A percentile compares a stretch with the other conserved stretches of the same genome.
Conservation (phyloP, 2,888 invertebrate genomes). For the Cancer borealis region DNA sequence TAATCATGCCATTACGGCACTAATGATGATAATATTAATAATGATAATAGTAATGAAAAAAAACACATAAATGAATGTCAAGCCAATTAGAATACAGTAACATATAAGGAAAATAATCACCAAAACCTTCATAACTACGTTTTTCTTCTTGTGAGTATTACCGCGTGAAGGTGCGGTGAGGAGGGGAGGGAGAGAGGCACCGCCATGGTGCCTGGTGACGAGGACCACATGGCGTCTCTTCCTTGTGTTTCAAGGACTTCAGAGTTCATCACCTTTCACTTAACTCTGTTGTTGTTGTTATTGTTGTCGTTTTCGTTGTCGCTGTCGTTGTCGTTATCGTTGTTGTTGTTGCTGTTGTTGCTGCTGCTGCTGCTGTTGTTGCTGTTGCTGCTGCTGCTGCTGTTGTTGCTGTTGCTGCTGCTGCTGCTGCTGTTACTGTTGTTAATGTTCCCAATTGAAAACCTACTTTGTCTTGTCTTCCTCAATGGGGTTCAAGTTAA, state of each 20-base stretch:
- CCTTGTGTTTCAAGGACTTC: not conserved
- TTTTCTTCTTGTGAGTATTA: not conserved
- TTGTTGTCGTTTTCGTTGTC: not conserved
- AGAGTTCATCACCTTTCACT: not conserved
- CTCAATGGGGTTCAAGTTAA: not conserved
- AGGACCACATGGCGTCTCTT: not conserved
- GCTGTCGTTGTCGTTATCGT: not conserved
- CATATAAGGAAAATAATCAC: not conserved
- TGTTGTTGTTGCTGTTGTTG: not conserved
- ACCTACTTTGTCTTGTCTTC: not conserved
- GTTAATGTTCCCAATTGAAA: not conserved
- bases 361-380: not conserved
- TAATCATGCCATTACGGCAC: not conserved
- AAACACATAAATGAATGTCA: not conserved
- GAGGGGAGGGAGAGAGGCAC: not conserved
- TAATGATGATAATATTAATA: no score
- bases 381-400: not conserved
- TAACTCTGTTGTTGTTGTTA: not conserved
- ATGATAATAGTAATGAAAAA: no score
- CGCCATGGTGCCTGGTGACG: not conserved
- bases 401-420: not conserved
- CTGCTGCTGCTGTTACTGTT: not conserved
- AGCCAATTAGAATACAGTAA: not conserved
- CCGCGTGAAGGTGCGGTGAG: not conserved
- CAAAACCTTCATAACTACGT: not conserved